Base-by-base conservation (phyloP, 2,888 invertebrate species). In the Acronicta psi region DNA sequence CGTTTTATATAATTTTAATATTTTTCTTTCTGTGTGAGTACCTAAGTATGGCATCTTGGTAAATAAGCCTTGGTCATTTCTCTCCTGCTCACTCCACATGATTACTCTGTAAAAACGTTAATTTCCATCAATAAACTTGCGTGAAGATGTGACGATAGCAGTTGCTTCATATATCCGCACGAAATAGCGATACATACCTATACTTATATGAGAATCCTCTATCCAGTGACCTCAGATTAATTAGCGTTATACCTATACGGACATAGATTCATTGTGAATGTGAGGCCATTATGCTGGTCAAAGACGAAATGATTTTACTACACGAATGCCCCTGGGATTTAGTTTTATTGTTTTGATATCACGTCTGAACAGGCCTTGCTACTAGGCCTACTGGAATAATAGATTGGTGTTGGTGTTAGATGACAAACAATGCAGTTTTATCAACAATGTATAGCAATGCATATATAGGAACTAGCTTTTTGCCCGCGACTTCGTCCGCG, bases 311-410 rank as follows among this genome's bases (percentile, higher is more conserved):
- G 57, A 53, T 61, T 66, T 59, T 46, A 66, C 62, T 63, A 67
- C 54, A 55, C 50, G 42, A 71, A 42, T 38, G 45, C 73, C 55
- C 54, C 70, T 66, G 69, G 57, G 70, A 75, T 56, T 55, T 36
- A 56, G 59, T 73, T 73, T 71, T 75, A 78, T 79, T 81, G 74
- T 79, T 79, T 67, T 58, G 47, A 59, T 68, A 64, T 49, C 42
- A 54, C 63, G 73, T 75, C 71, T 46, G 50, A 59, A n/a, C 17
- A 55, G 53, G 52, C 58, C 56, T 72, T 52, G 56, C 55, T 52
- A 42, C 43, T n/a, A 29, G 29, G 44, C 29, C 47, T 53, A 55
- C 34, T 38, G 18, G 11, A 71, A 55, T 38, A 14, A 51, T n/a
- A 55, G 43, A 43, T 29, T 44, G 34, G 16, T 14, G 45, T 3